A percentile compares a stretch with the other conserved stretches of the same genome.
Conservation (phyloP, 2,888 invertebrate species). For the Nemapogon koenigi region DNA sequence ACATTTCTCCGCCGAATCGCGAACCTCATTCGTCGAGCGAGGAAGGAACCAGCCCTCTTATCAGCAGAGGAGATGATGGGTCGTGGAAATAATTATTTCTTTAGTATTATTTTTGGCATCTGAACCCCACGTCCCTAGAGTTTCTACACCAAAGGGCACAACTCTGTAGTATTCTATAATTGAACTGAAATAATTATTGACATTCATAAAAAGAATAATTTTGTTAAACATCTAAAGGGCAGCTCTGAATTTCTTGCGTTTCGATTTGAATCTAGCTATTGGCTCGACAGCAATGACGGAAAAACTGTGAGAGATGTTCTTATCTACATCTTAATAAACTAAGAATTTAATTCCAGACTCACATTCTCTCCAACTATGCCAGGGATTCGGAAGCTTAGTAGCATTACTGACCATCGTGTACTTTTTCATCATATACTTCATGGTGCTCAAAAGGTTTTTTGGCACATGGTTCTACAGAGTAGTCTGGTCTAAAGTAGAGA, state of each 20-base stretch:
- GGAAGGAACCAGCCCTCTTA: no score
- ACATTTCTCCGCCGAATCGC: no score
- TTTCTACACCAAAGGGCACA: no score
- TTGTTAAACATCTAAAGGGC: no score
- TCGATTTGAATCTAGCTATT: neutral
- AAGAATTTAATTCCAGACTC: conserved; percentile 26
- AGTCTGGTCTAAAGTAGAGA: conserved; percentile 34
- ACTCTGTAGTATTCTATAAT: no score
- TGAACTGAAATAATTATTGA: no score
- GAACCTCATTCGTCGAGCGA: no score
- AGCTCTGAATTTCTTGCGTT: neutral
- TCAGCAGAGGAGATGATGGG: no score
- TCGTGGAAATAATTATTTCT: no score
- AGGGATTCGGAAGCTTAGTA: conserved; percentile 76
- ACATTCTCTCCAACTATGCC: conserved; percentile 54
- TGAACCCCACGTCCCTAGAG: no score
- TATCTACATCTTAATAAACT: neutral
- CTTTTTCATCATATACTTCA: conserved; percentile 68
- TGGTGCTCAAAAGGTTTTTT: conserved; percentile 65
- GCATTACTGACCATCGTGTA: conserved; percentile 68
- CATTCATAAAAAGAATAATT: neutral
- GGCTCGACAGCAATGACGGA: neutral
- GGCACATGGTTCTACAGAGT: conserved; percentile 38
- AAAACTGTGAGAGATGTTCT: neutral
- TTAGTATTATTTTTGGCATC: no score